Evolutionary conservation across 2,888 invertebrate genomes (phyloP), one percentile per base, ranked within the genome.

Genomic region (Ceraclea dissimilis): DNA sequence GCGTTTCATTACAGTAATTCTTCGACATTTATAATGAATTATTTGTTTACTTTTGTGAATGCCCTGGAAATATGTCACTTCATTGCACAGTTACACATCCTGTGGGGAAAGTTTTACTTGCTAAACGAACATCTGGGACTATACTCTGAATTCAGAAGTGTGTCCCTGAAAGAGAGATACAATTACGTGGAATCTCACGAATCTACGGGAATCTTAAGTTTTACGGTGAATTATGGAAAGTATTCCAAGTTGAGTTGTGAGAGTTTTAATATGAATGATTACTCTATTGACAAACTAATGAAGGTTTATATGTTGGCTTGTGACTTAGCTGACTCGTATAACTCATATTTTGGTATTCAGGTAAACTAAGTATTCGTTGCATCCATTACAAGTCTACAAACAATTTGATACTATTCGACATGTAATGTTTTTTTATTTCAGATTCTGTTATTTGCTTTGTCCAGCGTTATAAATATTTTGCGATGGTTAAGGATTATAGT

Each of bases 221-320:
- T 44, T 2, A 21, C 53, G 2, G 31, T 53, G 13, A 51, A 33
- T 20, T 21, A 18, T 16, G 11, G 17, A 16, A 18, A 33, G 33
- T 43, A 52, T 2, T 4, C 17, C 43, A 50, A 31, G 4, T 5
- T 50, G 6, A 52, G 46, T 16, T 18, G 34, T 31, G 22, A 50
- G 34, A 49, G 22, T 8, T 18, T 33, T 21, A 34, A 47, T 2
- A 21, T 19, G 16, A 53, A 46, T 16, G 22, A 2, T 10, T 57
- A 49, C 18, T 16, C 22, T n/a, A 34, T 50, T n/a, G 53, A 57
- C 22, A 39, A 44, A 2, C 33, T 57, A 8, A 50, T 57, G 53
- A 57, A 57, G 43, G 46, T 47, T 10, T 57, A 57, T 11, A 53
- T 53, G 57, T 11, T 57, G 22, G n/a, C 52, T 2, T 57, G 57